Evolutionary conservation across 2,888 invertebrate genomes (phyloP).

Genomic region (Stenichneumon culpator): DNA sequence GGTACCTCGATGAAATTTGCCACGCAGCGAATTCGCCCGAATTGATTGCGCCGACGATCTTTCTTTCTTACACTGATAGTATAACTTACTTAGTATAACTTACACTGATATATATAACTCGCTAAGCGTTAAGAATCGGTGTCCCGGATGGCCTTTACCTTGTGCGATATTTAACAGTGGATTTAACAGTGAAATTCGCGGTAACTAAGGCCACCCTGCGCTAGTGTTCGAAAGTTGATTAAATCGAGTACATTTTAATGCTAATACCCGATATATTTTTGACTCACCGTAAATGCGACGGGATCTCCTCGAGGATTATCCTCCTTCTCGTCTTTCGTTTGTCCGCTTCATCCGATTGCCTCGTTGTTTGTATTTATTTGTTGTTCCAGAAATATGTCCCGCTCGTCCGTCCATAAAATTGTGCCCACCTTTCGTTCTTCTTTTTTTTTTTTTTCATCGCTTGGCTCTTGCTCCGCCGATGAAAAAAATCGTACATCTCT

Average conservation of each 20-base stretch:
- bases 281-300: constrained; percentile 18
- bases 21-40: not conserved
- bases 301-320: not conserved
- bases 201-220: not conserved
- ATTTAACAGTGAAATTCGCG: not conserved
- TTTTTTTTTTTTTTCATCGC: not conserved
- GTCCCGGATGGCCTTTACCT: not conserved
- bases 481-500: not conserved
- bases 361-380: not conserved
- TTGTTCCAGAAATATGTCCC: not conserved
- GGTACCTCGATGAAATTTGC: not conserved
- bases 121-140: not conserved
- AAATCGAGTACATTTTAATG: not conserved
- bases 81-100: no score
- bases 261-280: not conserved
- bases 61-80: not conserved
- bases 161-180: not conserved
- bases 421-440: not conserved
- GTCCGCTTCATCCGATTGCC: not conserved
- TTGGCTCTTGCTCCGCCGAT: not conserved
- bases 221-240: not conserved
- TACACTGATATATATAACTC: no score
- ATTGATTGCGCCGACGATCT: not conserved
- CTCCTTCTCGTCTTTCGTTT: not conserved
- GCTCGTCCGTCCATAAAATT: not conserved